Base-by-base conservation (phyloP, 2,797 vertebrate species). In the Sarcoramphus papa region DNA sequence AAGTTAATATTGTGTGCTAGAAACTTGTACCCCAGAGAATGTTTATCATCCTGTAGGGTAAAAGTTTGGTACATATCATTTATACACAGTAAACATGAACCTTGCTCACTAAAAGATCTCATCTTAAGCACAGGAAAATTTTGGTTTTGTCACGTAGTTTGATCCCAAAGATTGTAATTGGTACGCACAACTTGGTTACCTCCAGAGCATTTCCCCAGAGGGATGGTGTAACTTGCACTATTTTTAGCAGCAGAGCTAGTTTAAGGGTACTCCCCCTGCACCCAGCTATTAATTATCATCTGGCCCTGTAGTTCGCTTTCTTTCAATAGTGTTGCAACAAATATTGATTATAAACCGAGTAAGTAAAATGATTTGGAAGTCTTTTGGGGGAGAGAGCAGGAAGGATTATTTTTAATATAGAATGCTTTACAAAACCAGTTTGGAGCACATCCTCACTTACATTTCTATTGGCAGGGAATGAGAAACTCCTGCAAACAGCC, bases 161-260 rank as follows among this genome's bases (percentile, higher is more conserved):
- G 27, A 53, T 33, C 24, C 25, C 13, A 6, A 48, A 85, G 14
- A 47, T 11, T 27, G 9, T 31, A 47, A 67, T 16, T 50, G 21
- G 12, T 68, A 21, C 0, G 0, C 11, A 40, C 6, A 64, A 14
- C 9, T 35, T 64, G 16, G 9, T 30, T 54, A 23, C 5, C 20
- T 60, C 35, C 30, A 75, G 35, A 87, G 16, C 14, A 35, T 68
- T 65, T 81, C 17, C 23, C 28, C 24, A 19, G 68, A 83, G 25
- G 6, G 73, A 30, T 9, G 15, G 16, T 47, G 9, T 30, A 53
- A 59, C 30, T 35, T 47, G 37, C 13, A 31, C 10, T n/a, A 14
- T 24, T 54, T 90, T 56, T 31, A 72, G 15, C 22, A 56, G 12
- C 9, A 35, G 25, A 45, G 12, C 28, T 45, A 7, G 12, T 67